Conservation (phyloP, 92 coral and sea anemone genomes). For the Pocillopora grandis region DNA sequence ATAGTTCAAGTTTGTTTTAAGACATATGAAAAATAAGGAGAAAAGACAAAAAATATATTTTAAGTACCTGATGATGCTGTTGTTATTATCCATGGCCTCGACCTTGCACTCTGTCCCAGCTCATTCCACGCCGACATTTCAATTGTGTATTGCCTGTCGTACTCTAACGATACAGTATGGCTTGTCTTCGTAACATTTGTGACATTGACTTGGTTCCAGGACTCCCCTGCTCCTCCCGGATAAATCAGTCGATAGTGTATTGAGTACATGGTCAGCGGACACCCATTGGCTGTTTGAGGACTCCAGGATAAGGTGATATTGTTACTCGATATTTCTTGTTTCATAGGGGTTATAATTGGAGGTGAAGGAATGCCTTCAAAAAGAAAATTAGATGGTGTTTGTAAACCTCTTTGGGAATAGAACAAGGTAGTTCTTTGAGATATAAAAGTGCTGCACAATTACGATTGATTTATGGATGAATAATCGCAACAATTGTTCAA, state of each 20-base stretch:
- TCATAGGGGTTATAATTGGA: conserved; percentile 1
- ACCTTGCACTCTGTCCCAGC: conserved; percentile 7
- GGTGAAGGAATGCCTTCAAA: conserved; percentile 4
- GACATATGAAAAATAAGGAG: too few relatives aligned
- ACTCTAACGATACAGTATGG: background rate
- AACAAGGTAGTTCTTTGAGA: background rate
- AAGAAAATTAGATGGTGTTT: background rate
- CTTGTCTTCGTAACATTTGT: background rate
- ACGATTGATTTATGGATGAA: too few relatives aligned
- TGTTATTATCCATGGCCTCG: conserved; percentile 3
- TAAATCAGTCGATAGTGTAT: background rate
- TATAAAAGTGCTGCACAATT: background rate
- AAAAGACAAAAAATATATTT: background rate
- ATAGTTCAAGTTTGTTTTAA: too few relatives aligned
- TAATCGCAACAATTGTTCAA: too few relatives aligned
- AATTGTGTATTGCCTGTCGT: background rate
- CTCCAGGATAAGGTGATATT: conserved; percentile 8
- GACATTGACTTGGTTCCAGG: conserved; percentile 7
- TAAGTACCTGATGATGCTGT: background rate
- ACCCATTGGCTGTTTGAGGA: background rate
- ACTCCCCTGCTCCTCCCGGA: background rate
- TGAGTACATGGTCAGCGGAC: conserved; percentile 28
- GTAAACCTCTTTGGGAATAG: background rate
- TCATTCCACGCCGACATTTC: conserved; percentile 30
- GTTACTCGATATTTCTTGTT: background rate